Percentiles rank a stretch among this genome's conserved stretches.
Conservation (phyloP, 1,140 invertebrate species). For the Drosophila yakuba region DNA sequence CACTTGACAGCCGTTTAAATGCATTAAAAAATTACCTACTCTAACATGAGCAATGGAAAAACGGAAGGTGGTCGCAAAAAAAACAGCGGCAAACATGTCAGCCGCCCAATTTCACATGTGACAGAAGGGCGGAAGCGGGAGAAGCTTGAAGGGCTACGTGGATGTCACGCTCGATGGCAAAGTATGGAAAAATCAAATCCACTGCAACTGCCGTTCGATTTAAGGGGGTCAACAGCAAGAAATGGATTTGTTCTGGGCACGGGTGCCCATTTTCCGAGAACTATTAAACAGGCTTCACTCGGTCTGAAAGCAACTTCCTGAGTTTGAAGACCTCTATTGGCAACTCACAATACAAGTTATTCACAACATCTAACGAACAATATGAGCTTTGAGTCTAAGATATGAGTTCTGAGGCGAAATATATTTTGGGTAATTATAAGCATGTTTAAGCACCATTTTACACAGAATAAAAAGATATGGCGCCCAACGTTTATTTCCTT, state of each 20-base stretch:
- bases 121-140: constrained; percentile 38
- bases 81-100: constrained; percentile 47
- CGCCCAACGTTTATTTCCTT: no score
- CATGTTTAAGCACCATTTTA: no score
- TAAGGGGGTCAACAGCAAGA: constrained; percentile 20
- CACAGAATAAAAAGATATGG: no score
- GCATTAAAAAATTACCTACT: constrained; percentile 76
- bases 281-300: not conserved
- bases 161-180: constrained; percentile 56
- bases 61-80: not conserved
- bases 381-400: no score
- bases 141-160: constrained; percentile 23
- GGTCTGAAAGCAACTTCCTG: not conserved
- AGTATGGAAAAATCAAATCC: constrained; percentile 58
- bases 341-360: not conserved
- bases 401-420: no score
- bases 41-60: constrained; percentile 31
- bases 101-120: constrained; percentile 70
- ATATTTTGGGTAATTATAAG: no score
- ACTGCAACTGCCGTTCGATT: constrained; percentile 48
- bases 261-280: not conserved
- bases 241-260: not conserved
- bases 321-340: not conserved
- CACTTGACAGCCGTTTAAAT: constrained; percentile 80
- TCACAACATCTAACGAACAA: no score